phyloP scores from a whole-genome alignment of 2,797 vertebrate genomes.

The Gymnopithys bicolor region DNA sequence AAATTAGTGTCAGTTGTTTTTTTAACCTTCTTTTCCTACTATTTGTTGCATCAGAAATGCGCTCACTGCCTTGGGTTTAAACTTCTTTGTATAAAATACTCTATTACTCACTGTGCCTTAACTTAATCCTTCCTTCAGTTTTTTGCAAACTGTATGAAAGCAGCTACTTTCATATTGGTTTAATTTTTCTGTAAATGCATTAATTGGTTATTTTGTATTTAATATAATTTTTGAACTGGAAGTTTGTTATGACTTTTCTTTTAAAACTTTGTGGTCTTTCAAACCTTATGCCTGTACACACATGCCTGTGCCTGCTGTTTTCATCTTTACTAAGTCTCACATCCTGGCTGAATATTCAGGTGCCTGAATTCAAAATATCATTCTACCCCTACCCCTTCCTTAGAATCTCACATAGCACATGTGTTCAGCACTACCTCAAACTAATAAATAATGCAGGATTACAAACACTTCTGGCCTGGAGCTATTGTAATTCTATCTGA shows the following conservation, averaged over 20 bases:
- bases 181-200: constrained; percentile 73
- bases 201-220: constrained; percentile 73
- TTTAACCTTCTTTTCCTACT: not conserved
- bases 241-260: constrained; percentile 37
- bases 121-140: constrained; percentile 72
- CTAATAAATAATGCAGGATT: not conserved
- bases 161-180: constrained; percentile 45
- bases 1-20: not conserved
- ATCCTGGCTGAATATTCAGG: not conserved
- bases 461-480: not conserved
- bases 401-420: not conserved
- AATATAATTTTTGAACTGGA: constrained; percentile 72
- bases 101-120: constrained; percentile 78
- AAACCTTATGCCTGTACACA: not conserved
- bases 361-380: not conserved
- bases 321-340: not conserved
- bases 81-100: constrained; percentile 54
- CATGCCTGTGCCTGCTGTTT: fast-evolving
- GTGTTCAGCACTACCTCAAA: not conserved
- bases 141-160: constrained; percentile 67
- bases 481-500: not conserved
- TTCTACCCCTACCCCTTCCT: not conserved
- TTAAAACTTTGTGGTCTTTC: not conserved
- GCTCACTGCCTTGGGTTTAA: constrained; percentile 53
- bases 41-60: not conserved